phyloP scores from a whole-genome alignment of 2,113 vertebrate genomes.

The Ctenomys sociabilis region DNA sequence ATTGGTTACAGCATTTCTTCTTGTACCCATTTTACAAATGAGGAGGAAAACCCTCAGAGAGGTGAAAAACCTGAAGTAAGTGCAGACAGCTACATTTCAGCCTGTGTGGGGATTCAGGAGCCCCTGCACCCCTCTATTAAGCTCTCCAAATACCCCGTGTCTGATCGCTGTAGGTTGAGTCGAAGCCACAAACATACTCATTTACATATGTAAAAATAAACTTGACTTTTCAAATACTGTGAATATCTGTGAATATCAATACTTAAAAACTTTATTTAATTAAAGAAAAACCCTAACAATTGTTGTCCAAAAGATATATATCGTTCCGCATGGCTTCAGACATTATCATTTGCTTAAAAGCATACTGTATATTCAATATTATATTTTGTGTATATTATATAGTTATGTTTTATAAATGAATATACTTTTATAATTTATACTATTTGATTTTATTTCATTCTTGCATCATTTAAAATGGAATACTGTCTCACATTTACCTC shows the following conservation, averaged over 20 bases:
- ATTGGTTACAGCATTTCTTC: background rate
- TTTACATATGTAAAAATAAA: background rate
- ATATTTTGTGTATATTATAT: no score
- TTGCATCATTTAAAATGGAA: background rate
- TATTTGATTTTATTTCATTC: background rate
- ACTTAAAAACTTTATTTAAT: background rate
- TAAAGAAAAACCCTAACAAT: background rate
- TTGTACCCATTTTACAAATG: background rate
- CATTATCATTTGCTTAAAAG: background rate
- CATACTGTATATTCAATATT: background rate
- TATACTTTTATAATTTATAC: background rate
- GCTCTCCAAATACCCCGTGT: background rate
- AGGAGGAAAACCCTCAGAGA: background rate
- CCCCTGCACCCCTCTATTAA: fast-evolving
- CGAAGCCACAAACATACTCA: background rate
- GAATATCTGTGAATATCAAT: no score
- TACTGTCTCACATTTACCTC: background rate
- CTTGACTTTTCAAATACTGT: background rate
- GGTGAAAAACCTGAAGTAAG: background rate
- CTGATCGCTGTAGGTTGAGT: no score
- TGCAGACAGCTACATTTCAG: background rate
- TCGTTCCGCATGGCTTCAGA: background rate
- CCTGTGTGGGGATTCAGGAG: background rate
- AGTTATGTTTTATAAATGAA: no score
- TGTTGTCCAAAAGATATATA: background rate